A percentile compares a stretch with the other conserved stretches of the same genome.
Evolutionary conservation across 1,140 invertebrate species (phyloP).

Genomic region (Scaptodrosophila lebanonensis): DNA sequence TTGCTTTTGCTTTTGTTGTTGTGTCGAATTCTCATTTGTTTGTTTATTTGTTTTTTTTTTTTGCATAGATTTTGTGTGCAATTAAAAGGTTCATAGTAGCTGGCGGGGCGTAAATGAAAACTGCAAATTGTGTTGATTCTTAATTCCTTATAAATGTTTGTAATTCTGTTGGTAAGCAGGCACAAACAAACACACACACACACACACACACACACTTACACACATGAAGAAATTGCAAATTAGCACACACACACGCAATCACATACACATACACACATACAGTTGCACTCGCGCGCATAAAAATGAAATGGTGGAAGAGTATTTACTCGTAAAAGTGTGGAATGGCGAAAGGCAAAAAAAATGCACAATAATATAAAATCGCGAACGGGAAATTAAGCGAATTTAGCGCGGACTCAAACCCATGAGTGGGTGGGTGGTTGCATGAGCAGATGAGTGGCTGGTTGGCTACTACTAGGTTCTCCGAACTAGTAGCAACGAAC

Average conservation of each 20-base stretch:
- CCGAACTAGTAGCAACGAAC: no score
- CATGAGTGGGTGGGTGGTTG: background rate
- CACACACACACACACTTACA: background rate
- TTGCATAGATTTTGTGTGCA: constrained; percentile 51
- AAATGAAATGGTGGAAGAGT: constrained; percentile 27
- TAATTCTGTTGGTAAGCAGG: constrained; percentile 27
- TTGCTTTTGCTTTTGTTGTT: constrained; percentile 21
- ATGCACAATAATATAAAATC: constrained; percentile 8
- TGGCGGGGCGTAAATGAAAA: constrained; percentile 35
- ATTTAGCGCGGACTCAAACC: constrained; percentile 45
- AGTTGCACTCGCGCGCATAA: constrained; percentile 14
- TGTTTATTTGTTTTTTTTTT: constrained; percentile 21
- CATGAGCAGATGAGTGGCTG: background rate
- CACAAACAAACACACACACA: constrained; percentile 19
- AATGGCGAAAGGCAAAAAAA: constrained; percentile 8
- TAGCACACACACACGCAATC: background rate
- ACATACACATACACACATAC: background rate
- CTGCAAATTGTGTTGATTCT: constrained; percentile 60
- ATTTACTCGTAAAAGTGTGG: constrained; percentile 8
- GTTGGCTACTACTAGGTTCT: no score
- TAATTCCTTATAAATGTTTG: constrained; percentile 59
- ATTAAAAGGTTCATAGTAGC: constrained; percentile 43
- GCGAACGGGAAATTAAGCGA: constrained; percentile 66
- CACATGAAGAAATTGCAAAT: no score
- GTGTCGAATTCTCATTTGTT: background rate